A percentile compares a stretch with the other conserved stretches of the same genome.
Evolutionary conservation across 2,888 invertebrate species (phyloP).

Genomic region (Ochropleura leucogaster): DNA sequence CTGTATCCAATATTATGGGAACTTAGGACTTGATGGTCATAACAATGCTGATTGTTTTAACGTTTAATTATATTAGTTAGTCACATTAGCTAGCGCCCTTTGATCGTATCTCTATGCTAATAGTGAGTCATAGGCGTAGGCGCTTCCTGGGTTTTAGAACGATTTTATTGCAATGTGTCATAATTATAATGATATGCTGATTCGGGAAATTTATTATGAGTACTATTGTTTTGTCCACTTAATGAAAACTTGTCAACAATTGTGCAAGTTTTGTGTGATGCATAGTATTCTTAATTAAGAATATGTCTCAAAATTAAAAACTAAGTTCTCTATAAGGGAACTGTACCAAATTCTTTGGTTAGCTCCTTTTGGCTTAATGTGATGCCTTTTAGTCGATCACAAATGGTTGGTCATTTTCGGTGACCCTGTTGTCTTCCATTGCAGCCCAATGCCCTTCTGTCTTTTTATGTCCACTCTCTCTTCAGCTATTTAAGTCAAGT

Average conservation of each 20-base stretch:
- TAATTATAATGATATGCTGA: constrained; percentile 27
- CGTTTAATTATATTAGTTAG: constrained; percentile 37
- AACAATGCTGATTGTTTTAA: constrained; percentile 41
- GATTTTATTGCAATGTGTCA: constrained; percentile 56
- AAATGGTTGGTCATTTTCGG: not conserved
- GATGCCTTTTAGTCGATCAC: not conserved
- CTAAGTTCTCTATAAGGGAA: not conserved
- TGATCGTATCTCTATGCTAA: constrained; percentile 53
- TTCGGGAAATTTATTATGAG: constrained; percentile 11
- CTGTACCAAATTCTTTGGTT: not conserved
- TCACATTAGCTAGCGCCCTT: constrained; percentile 50
- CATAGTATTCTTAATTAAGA: not conserved
- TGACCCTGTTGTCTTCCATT: not conserved
- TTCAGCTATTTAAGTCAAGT: too few species aligned
- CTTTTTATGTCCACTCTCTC: not conserved
- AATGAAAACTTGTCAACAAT: not conserved
- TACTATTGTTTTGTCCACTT: not conserved
- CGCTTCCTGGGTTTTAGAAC: constrained; percentile 52
- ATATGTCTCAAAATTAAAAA: not conserved
- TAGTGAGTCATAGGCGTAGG: constrained; percentile 49
- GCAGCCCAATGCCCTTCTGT: not conserved
- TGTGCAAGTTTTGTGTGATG: not conserved
- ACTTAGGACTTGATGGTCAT: constrained; percentile 2
- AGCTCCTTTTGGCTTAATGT: not conserved
- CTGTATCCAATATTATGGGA: constrained; percentile 21